Evolutionary conservation across 2,797 vertebrate species (phyloP).

Genomic region (Antrozous pallidus): DNA sequence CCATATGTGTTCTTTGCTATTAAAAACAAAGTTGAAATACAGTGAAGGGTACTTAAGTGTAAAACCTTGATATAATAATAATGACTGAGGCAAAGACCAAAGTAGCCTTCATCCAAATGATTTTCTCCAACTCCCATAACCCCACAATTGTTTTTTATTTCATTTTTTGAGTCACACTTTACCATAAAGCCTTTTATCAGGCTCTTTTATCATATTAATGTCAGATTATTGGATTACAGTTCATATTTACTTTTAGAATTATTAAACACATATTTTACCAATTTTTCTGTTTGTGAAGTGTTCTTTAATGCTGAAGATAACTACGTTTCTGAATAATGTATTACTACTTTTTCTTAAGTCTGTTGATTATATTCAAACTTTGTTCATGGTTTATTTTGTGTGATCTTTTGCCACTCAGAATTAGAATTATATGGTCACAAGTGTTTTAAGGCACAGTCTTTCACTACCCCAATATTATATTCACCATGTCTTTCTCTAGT

Average conservation of each 20-base stretch:
- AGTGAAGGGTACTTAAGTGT: neutral
- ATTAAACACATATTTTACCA: neutral
- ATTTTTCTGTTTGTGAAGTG: neutral
- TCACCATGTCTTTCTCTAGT: neutral
- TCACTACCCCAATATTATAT: neutral
- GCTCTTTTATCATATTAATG: neutral
- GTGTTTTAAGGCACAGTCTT: neutral
- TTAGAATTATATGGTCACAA: constrained; percentile 1
- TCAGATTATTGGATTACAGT: neutral
- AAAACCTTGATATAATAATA: constrained; percentile 23
- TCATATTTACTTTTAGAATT: constrained; percentile 13
- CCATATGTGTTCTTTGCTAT: constrained; percentile 1
- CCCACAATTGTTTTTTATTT: neutral
- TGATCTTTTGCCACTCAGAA: neutral
- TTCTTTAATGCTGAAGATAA: neutral
- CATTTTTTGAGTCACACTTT: neutral
- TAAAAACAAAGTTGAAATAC: constrained; percentile 26
- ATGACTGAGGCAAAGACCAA: neutral
- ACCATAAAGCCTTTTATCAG: neutral
- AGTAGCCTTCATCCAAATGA: neutral
- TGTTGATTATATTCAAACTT: constrained; percentile 13
- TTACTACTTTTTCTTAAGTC: neutral
- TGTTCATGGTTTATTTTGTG: neutral
- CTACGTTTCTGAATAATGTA: neutral
- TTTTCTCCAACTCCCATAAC: neutral